Evolutionary conservation across 2,797 vertebrate genomes (phyloP), one percentile per base, ranked within the genome.

Genomic region (Karalla daura): DNA sequence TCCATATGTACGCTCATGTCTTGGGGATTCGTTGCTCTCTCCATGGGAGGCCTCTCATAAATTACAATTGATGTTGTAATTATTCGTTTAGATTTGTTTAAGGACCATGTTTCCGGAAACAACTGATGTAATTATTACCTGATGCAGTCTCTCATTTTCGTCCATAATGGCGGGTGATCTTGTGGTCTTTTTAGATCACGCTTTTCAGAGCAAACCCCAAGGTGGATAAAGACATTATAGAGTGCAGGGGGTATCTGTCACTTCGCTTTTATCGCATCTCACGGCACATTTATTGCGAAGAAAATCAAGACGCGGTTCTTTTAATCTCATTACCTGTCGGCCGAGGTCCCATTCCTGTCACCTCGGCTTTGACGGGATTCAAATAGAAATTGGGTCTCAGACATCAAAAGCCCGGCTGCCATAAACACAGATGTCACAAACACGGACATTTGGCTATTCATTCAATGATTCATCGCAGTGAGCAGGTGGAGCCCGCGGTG

Each of bases 1-100:
- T 88, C 86, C 87, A 89, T 80, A 75, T 83, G 88, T 78, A 68
- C 6, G n/a, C 45, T 59, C 14, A 25, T 41, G 56, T 68, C 68
- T 59, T 2, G n/a, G 62, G 75, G 47, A 80, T 74, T 65, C 62
- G 70, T 67, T 49, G 53, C 55, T 49, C 68, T 59, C 53, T 83
- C 69, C 37, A 74, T 50, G 8, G 55, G 54, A 70, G 54, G 30
- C 55, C 56, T 70, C 64, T 53, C 63, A 52, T 24, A 67, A 78
- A 78, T 85, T 54, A 18, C 51, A 60, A 60, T 63, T 71, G 73
- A 80, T 82, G 81, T 58, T 27, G 51, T 68, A 69, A 83, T 83
- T 70, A 70, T 64, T 69, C 41, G 70, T 54, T 58, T 39, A 60
- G 50, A 68, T 68, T 70, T 69, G 52, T 61, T 74, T 44, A 40